Evolutionary conservation across 2,797 vertebrate genomes (phyloP), one percentile per base, ranked within the genome.

Genomic region (Trachurus trachurus): DNA sequence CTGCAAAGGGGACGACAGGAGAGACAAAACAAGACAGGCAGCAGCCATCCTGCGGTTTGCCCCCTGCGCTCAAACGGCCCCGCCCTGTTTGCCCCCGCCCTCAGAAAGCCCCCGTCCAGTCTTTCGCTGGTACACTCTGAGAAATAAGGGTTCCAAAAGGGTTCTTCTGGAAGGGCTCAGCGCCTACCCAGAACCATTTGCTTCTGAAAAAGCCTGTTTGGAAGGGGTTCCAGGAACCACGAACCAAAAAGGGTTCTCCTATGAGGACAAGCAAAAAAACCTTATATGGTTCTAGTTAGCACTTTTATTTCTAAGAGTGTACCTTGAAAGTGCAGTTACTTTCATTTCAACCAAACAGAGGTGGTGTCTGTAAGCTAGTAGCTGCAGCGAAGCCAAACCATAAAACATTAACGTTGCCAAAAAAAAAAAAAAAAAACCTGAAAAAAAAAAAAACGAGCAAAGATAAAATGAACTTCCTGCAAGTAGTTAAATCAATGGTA

Each of bases 11-110:
- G 82, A 68, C 22, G 22, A 54, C 73, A 49, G 16, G 61, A 54
- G 58, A 45, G 66, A 56, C 69, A 58, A 71, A 65, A 26, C 31
- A 29, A 80, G 74, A 86, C 83, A 56, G 71, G 22, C 56, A 6
- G 64, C 54, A 74, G 75, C 29, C 59, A 34, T 83, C 81, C 86
- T 63, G 82, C 81, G 88, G 90, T 87, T 89, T 82, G 71, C 67
- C 72, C n/a, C n/a, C n/a, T 39, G 29, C 70, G 69, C 78, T 73
- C 57, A 71, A 40, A 66, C 42, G 16, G 17, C 17, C n/a, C 42
- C 13, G 6, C 71, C 68, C 44, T 73, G 42, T 82, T 66, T 37
- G n/a, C 42, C 71, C 76, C 80, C 72, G 74, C 62, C 71, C 37
- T 65, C 47, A 72, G 50, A 53, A 53, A 69, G 29, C 72, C 34